These are phyloP conservation scores for Microcebus griseorufus DNA, from an alignment of 2,113 vertebrate species.

Conservation along the genomic window DNA sequence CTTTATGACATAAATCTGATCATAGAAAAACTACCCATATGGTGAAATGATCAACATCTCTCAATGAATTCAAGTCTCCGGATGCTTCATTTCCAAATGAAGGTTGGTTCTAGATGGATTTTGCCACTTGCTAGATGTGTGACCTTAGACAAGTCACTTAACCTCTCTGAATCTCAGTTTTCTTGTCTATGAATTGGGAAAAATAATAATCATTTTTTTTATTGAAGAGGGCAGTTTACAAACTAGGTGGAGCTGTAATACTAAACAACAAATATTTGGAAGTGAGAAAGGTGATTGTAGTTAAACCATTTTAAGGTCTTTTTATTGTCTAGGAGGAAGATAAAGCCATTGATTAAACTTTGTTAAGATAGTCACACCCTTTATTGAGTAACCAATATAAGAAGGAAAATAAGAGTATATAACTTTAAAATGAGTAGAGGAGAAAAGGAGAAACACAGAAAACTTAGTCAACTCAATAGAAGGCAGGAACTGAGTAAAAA, in stretches of 20 bases:
- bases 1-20: background rate
- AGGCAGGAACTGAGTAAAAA: background rate
- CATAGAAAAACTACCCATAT: background rate
- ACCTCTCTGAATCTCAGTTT: background rate
- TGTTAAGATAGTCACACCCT: conserved; percentile 6
- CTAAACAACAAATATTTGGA: background rate
- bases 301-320: background rate
- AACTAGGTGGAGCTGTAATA: background rate
- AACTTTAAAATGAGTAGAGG: background rate
- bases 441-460: background rate
- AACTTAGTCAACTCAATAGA: background rate
- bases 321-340: background rate
- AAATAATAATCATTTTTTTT: background rate
- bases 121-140: background rate
- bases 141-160: background rate
- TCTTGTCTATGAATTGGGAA: background rate
- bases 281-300: background rate
- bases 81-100: background rate
- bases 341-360: background rate
- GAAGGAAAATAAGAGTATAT: background rate
- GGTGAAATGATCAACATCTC: background rate
- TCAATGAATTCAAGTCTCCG: background rate
- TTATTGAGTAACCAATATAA: background rate
- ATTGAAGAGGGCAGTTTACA: background rate
- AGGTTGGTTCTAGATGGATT: background rate